These are phyloP conservation scores for Catotricha subobsoleta DNA, from an alignment of 2,888 invertebrate species.

Conservation along the genomic window DNA sequence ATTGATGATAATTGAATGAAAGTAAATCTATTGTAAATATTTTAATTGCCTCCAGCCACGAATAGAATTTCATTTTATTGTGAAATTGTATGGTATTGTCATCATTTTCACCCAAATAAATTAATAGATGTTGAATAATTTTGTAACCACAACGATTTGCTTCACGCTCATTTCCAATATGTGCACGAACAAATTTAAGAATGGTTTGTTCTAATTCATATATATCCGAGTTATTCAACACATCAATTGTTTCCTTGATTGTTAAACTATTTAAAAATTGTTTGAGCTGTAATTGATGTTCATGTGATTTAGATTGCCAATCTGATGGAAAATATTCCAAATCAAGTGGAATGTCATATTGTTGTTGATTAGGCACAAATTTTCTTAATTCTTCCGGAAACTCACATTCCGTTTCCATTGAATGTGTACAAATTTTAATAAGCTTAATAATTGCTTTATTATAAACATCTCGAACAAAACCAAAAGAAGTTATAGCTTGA, in stretches of 20 bases:
- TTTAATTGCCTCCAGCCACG: slow-evolving; percentile 20
- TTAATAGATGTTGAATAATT: slow-evolving; percentile 4
- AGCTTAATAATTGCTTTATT: slow-evolving; percentile 48
- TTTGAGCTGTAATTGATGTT: not conserved
- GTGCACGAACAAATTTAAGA: not conserved
- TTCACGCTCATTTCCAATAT: not conserved
- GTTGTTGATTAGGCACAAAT: slow-evolving; percentile 27
- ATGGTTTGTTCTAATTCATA: not conserved
- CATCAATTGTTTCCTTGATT: not conserved
- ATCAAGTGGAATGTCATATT: slow-evolving; percentile 37
- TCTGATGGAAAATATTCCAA: slow-evolving; percentile 47
- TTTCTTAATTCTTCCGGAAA: slow-evolving; percentile 46
- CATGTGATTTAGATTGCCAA: slow-evolving; percentile 27
- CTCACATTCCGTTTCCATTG: slow-evolving; percentile 35
- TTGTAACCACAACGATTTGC: not conserved
- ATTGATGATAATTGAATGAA: slow-evolving; percentile 6
- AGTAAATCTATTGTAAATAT: slow-evolving; percentile 15
- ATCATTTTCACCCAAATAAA: not conserved
- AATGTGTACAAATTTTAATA: slow-evolving; percentile 39
- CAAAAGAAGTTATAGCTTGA: slow-evolving; percentile 3
- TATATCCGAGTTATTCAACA: not conserved
- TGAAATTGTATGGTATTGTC: not conserved
- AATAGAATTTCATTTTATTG: slow-evolving; percentile 9
- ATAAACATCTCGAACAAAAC: slow-evolving; percentile 37
- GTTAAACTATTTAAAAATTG: not conserved